Evolutionary conservation across 2,797 vertebrate species (phyloP).

Genomic region (Trachops cirrhosus): DNA sequence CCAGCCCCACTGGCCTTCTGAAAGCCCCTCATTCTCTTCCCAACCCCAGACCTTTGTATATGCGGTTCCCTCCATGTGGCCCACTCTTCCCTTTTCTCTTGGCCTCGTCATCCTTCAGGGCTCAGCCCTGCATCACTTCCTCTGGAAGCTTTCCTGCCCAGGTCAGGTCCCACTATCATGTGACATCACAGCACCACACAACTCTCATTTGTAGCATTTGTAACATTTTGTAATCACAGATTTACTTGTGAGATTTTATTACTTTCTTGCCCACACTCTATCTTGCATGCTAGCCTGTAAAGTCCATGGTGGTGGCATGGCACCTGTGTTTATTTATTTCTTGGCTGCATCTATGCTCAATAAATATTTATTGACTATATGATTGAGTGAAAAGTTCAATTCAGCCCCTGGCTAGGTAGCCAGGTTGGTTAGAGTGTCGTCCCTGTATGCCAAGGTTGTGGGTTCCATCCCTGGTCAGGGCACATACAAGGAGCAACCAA

Average conservation of each 20-base stretch:
- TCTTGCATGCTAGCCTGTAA: neutral
- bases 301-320: neutral
- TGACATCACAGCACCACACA: neutral
- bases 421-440: too few relatives aligned
- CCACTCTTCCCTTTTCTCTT: neutral
- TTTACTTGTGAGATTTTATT: neutral
- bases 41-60: neutral
- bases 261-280: neutral
- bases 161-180: neutral
- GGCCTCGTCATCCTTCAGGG: neutral
- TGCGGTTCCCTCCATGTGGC: neutral
- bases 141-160: neutral
- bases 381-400: neutral
- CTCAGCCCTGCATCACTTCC: neutral
- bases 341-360: neutral
- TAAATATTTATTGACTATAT: neutral
- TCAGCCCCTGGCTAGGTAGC: too few relatives aligned
- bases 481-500: too few relatives aligned
- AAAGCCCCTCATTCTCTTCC: neutral
- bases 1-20: neutral
- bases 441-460: too few relatives aligned
- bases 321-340: neutral
- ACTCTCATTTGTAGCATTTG: neutral
- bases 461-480: too few relatives aligned
- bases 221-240: neutral